Evolutionary conservation across 1,140 invertebrate genomes (phyloP), one percentile per base, ranked within the genome.

Genomic region (Brachionus manjavacas): DNA sequence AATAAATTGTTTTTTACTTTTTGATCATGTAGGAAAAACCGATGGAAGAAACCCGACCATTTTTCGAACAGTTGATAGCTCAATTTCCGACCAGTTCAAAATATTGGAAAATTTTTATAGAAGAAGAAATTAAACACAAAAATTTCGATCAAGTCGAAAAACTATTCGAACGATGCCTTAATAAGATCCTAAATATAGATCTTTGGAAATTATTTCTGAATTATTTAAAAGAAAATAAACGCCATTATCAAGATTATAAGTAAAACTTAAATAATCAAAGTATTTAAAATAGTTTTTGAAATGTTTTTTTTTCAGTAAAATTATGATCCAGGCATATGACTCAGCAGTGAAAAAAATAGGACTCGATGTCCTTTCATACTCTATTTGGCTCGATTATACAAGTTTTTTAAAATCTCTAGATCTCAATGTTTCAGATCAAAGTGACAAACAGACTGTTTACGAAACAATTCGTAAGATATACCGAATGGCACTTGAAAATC

Each of bases 31-130:
- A 98, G 90, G 94, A 93, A 3, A 93, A 95, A 86, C 93, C 93
- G 68, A 96, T 98, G 70, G 94, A 95, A 84, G 95, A 97, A 89
- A 95, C 96, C 8, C 91, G 97, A 64, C 91, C 92, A 12, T 92
- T 98, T 83, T 99, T 97, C 89, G 97, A 99, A 90, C 94, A 94
- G 87, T 91, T 99, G 1, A 94, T 99, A 1, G 90, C 91, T 14
- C 95, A 96, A 20, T 99, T 99, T 89, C 96, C 96, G 4, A 97
- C 95, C 35, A 94, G 95, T 52, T 97, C 96, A 1, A 92, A 96
- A 85, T 99, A 96, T 90, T 99, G 97, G 97, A 98, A 98, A 91
- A 95, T 97, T 86, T 99, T 98, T 90, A 99, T 99, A 87, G 97
- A 99, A 90, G 96, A 98, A 91, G 97, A 99, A 94, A 94, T 96